Conservation (phyloP, 2,797 vertebrate species). For the Sebastes steindachneri region DNA sequence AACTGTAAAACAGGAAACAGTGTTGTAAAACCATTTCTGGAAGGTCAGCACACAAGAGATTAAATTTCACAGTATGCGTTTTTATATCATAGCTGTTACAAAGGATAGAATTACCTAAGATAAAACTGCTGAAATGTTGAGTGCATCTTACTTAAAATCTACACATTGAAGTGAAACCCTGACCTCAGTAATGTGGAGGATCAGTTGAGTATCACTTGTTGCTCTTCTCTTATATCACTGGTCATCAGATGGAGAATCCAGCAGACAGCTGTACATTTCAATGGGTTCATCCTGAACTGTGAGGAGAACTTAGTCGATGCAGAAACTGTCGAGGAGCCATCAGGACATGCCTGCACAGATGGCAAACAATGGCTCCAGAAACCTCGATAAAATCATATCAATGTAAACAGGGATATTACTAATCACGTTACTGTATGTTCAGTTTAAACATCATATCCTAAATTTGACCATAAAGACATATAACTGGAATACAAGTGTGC, state of each 20-base stretch:
- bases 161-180: neutral
- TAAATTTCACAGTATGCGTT: conserved; percentile 24
- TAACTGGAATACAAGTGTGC: neutral
- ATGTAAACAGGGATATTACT: neutral
- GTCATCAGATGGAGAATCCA: neutral
- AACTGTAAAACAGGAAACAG: conserved; percentile 21
- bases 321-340: neutral
- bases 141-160: neutral
- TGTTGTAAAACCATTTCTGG: conserved; percentile 18
- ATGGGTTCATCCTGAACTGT: neutral
- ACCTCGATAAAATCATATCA: neutral
- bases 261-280: neutral
- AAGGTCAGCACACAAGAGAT: conserved; percentile 21
- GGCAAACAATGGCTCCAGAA: neutral
- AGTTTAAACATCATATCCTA: neutral
- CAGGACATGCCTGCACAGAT: neutral
- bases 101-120: neutral
- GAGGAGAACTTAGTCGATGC: neutral
- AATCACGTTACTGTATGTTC: neutral
- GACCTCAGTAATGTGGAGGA: neutral
- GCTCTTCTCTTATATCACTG: neutral
- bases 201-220: neutral
- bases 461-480: neutral
- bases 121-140: neutral
- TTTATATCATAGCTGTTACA: neutral